Evolutionary conservation across 2,888 invertebrate genomes (phyloP).

Genomic region (Agonum fuliginosum): DNA sequence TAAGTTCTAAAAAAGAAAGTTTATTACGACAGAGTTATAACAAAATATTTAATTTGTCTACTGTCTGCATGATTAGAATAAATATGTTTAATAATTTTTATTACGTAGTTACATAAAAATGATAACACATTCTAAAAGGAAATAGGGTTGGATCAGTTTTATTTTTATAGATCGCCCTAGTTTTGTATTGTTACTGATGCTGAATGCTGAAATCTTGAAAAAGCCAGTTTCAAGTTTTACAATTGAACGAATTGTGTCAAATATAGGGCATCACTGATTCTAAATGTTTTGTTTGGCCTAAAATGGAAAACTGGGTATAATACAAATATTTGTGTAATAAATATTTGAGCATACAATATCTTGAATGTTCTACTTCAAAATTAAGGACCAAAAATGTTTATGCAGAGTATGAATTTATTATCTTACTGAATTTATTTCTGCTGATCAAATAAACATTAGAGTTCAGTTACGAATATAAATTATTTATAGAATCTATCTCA

Average conservation of each 20-base stretch:
- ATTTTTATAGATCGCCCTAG: not conserved
- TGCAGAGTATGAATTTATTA: not conserved
- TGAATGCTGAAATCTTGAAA: not conserved
- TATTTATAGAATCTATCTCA: too few species aligned
- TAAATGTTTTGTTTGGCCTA: slow-evolving; percentile 15
- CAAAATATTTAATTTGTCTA: slow-evolving; percentile 2
- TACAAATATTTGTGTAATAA: not conserved
- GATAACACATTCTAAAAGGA: not conserved
- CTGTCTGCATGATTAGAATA: not conserved
- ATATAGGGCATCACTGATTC: slow-evolving; percentile 22
- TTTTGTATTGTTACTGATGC: not conserved
- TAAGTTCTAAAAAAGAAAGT: not conserved
- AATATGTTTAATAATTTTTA: not conserved
- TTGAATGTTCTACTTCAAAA: not conserved
- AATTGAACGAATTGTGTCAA: slow-evolving; percentile 23
- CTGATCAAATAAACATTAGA: not conserved
- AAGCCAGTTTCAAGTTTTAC: not conserved
- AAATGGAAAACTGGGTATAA: not conserved
- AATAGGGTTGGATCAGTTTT: not conserved
- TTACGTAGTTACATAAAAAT: not conserved
- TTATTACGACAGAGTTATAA: slow-evolving; percentile 10
- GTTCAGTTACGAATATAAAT: too few species aligned
- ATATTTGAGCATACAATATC: not conserved
- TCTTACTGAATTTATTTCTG: not conserved
- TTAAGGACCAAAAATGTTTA: not conserved